A percentile compares a stretch with the other conserved stretches of the same genome.
phyloP scores from a whole-genome alignment of 2,797 vertebrate species.

The Pangasius krempfi region DNA sequence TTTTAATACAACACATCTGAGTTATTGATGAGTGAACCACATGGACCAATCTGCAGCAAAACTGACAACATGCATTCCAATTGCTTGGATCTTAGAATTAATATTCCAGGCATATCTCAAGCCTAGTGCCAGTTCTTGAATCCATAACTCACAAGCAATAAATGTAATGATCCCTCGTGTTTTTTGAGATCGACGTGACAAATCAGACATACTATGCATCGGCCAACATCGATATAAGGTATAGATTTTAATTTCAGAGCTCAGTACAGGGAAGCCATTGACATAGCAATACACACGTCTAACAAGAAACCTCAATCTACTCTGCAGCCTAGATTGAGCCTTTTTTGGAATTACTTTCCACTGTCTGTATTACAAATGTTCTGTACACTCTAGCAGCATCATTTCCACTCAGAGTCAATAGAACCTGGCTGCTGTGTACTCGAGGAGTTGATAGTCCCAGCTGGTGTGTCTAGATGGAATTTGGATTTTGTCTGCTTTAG shows the following conservation, averaged over 20 bases:
- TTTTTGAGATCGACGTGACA: constrained; percentile 20
- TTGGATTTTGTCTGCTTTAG: constrained; percentile 26
- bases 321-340: constrained; percentile 18
- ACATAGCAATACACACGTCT: constrained; percentile 27
- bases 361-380: constrained; percentile 38
- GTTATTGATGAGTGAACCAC: not conserved
- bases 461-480: constrained; percentile 28
- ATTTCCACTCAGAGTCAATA: constrained; percentile 33
- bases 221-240: constrained; percentile 34
- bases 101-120: constrained; percentile 44
- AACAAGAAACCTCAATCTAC: constrained; percentile 34
- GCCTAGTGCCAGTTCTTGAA: constrained; percentile 29
- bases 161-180: constrained; percentile 50
- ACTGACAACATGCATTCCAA: constrained; percentile 21
- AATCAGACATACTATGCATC: constrained; percentile 23
- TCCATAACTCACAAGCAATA: constrained; percentile 25
- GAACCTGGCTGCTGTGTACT: constrained; percentile 31
- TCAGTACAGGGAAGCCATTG: constrained; percentile 41
- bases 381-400: constrained; percentile 35
- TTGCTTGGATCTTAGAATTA: constrained; percentile 14
- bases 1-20: not conserved
- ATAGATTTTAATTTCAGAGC: constrained; percentile 55
- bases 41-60: constrained; percentile 20
- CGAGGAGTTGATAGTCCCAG: constrained; percentile 19
- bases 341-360: constrained; percentile 35